Conservation (phyloP, 2,113 vertebrate species). For the Etheostoma spectabile region DNA sequence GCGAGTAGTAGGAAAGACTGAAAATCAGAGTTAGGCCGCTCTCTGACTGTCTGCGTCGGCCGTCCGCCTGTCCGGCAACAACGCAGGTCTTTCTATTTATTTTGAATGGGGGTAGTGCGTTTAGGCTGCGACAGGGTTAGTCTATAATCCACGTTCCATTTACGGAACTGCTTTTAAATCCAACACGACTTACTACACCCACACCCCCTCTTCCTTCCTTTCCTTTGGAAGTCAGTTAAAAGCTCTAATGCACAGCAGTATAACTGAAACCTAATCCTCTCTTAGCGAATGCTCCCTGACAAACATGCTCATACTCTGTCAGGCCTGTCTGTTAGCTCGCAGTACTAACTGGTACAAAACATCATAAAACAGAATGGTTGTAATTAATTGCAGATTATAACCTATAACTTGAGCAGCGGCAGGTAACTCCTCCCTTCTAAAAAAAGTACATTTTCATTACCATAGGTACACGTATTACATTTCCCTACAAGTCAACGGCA, state of each 20-base stretch:
- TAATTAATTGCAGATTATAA: not conserved
- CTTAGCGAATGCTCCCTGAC: slow-evolving; percentile 57
- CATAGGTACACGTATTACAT: not conserved
- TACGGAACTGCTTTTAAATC: too few relatives aligned
- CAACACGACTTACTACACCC: not conserved
- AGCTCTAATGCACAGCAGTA: slow-evolving; percentile 49
- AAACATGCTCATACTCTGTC: slow-evolving; percentile 28
- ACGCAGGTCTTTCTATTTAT: too few relatives aligned
- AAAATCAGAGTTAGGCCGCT: too few relatives aligned
- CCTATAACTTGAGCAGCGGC: not conserved
- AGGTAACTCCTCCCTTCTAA: not conserved
- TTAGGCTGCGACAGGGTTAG: too few relatives aligned
- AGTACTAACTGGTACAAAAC: not conserved
- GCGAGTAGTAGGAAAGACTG: too few relatives aligned
- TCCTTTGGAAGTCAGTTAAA: slow-evolving; percentile 44
- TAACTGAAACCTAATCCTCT: slow-evolving; percentile 53
- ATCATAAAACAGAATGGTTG: not conserved
- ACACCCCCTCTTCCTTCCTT: slow-evolving; percentile 18
- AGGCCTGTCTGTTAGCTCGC: slow-evolving; percentile 15
- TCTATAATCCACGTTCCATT: too few relatives aligned
- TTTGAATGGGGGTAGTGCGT: too few relatives aligned
- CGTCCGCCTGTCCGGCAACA: too few relatives aligned
- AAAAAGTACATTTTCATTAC: too few relatives aligned
- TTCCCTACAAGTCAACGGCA: not conserved
- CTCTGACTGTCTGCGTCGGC: too few relatives aligned